Evolutionary conservation across 2,113 vertebrate genomes (phyloP).

Genomic region (Melanocharis versteri): DNA sequence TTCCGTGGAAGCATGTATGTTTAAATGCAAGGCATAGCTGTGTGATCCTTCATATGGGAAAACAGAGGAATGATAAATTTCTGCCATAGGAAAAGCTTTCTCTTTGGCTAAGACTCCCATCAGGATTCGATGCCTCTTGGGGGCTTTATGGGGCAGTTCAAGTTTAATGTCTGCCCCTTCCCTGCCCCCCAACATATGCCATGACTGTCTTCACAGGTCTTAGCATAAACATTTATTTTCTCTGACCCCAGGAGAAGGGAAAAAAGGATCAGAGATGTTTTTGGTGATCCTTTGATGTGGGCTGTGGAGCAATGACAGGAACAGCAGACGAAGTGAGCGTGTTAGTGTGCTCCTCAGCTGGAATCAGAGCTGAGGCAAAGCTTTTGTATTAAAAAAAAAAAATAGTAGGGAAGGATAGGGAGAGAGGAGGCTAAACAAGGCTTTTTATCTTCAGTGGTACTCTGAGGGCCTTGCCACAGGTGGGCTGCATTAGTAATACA

Average conservation of each 20-base stretch:
- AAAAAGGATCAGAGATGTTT: neutral
- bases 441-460: neutral
- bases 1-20: neutral
- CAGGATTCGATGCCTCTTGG: neutral
- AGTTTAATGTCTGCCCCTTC: neutral
- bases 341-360: rapidly evolving
- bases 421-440: neutral
- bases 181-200: rapidly evolving
- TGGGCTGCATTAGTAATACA: neutral
- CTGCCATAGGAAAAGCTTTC: neutral
- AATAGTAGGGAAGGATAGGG: neutral
- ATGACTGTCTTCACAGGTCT: neutral
- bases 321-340: rapidly evolving
- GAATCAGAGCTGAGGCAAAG: neutral
- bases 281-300: neutral
- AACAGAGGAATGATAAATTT: neutral
- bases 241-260: neutral
- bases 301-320: neutral
- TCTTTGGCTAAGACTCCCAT: neutral
- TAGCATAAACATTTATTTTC: neutral
- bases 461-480: neutral
- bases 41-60: neutral
- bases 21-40: neutral
- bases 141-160: neutral
- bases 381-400: neutral